Evolutionary conservation across 2,797 vertebrate genomes (phyloP).

Genomic region (Spea hammondii): DNA sequence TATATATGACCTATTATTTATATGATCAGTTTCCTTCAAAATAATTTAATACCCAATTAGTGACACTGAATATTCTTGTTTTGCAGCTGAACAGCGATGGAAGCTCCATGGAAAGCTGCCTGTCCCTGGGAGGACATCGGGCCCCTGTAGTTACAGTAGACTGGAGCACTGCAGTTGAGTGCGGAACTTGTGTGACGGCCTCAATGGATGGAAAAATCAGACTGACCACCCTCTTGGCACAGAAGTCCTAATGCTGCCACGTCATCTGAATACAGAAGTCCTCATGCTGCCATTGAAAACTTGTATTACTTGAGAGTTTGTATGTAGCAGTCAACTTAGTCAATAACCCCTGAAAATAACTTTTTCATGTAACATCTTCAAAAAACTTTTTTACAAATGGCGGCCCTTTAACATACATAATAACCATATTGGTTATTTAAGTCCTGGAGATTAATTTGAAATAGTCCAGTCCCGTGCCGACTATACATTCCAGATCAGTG

Average conservation of each 20-base stretch:
- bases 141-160: constrained; percentile 95
- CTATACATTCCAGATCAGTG: too few species aligned
- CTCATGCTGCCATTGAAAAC: constrained; percentile 49
- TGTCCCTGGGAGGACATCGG: constrained; percentile 88
- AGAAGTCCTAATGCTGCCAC: constrained; percentile 72
- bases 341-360: background rate
- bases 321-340: background rate
- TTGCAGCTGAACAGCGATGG: constrained; percentile 80
- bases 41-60: background rate
- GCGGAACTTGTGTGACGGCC: constrained; percentile 91
- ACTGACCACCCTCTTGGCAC: constrained; percentile 90
- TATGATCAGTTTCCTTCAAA: background rate
- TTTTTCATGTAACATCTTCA: too few species aligned
- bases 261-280: constrained; percentile 85
- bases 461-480: too few species aligned
- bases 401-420: too few species aligned
- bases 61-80: background rate
- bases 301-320: background rate
- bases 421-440: too few species aligned
- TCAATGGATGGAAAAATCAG: constrained; percentile 98
- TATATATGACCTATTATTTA: background rate
- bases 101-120: constrained; percentile 78
- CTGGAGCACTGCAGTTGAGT: constrained; percentile 94
- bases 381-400: too few species aligned
- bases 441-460: too few species aligned